A percentile compares a stretch with the other conserved stretches of the same genome.
phyloP scores from a whole-genome alignment of 2,888 invertebrate species.

The Masnerella sp. region DNA sequence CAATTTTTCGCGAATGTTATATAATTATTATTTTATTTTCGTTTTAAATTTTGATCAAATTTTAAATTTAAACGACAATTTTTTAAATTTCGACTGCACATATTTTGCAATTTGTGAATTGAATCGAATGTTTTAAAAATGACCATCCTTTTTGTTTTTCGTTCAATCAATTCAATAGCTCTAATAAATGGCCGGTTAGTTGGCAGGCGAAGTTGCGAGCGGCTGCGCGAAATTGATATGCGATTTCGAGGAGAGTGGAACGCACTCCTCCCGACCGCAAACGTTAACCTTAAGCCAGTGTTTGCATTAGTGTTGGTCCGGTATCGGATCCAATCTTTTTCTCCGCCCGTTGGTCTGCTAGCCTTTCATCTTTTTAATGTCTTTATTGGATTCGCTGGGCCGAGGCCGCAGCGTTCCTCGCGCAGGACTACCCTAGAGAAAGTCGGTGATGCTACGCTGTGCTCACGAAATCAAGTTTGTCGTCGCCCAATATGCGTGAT shows the following conservation, averaged over 20 bases:
- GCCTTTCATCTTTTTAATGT: constrained; percentile 71
- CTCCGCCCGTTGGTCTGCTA: constrained; percentile 57
- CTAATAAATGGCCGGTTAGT: too few relatives aligned
- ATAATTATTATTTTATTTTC: too few relatives aligned
- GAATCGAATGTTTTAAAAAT: too few relatives aligned
- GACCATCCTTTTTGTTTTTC: too few relatives aligned
- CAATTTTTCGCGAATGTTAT: too few relatives aligned
- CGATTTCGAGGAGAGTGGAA: constrained; percentile 22
- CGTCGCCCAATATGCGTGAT: too few relatives aligned
- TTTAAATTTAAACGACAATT: too few relatives aligned
- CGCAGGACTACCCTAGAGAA: constrained; percentile 47
- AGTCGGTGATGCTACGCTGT: constrained; percentile 35
- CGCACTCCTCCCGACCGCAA: constrained; percentile 30
- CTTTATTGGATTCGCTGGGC: constrained; percentile 69
- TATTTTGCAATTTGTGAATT: too few relatives aligned
- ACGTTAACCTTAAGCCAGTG: constrained; percentile 42
- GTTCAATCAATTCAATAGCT: too few relatives aligned
- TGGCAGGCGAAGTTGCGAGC: too few relatives aligned
- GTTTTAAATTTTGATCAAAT: too few relatives aligned
- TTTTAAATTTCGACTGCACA: too few relatives aligned
- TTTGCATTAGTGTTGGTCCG: constrained; percentile 52
- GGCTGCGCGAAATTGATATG: constrained; percentile 28
- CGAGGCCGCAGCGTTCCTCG: constrained; percentile 60
- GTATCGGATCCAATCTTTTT: constrained; percentile 67
- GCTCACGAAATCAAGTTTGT: constrained; percentile 30